Evolutionary conservation across 1,140 invertebrate species (phyloP), one percentile per base, ranked within the genome.

Genomic region (Drosophila ogumai): DNA sequence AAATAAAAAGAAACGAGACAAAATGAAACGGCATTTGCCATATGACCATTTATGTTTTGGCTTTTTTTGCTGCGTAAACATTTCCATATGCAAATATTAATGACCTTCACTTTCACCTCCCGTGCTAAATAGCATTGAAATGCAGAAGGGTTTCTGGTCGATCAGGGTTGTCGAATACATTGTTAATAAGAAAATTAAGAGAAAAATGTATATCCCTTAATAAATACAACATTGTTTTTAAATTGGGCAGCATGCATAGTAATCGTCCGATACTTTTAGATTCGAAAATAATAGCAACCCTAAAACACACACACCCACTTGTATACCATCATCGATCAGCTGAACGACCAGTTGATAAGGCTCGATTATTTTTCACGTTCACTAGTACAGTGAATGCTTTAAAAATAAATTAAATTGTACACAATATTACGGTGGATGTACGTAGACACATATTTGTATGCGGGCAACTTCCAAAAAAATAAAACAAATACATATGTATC

Each of bases 71-170:
- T 84, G 80, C 61, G 80, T 75, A 81, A 84, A 79, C 67, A 90
- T 85, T 85, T 77, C 49, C 81, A 81, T 85, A 90, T 90, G 85
- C 81, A 85, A 90, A 85, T 81, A 78, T 84, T 88, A 90, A 85
- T 90, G 85, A 90, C 85, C 85, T 90, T 90, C 85, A 90, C 85
- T 90, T 88, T 90, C 85, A 90, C 85, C 86, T 85, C 69, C 73
- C 73, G 55, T 76, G 32, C 60, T 47, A 31, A 72, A 36, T 9
- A 58, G 31, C 52, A 47, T 72, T 72, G 19, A 59, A 59, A 72
- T 72, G 69, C 69, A 72, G 41, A 72, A 56, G 68, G 66, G 52
- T 41, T 47, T 47, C 46, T 47, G 22, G 22, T 15, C 22, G 22
- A 41, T 17, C 57, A 49, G 64, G 54, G 19, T 41, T 13, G 38